Conservation (phyloP, 2,797 vertebrate species). For the Onychomys torridus region DNA sequence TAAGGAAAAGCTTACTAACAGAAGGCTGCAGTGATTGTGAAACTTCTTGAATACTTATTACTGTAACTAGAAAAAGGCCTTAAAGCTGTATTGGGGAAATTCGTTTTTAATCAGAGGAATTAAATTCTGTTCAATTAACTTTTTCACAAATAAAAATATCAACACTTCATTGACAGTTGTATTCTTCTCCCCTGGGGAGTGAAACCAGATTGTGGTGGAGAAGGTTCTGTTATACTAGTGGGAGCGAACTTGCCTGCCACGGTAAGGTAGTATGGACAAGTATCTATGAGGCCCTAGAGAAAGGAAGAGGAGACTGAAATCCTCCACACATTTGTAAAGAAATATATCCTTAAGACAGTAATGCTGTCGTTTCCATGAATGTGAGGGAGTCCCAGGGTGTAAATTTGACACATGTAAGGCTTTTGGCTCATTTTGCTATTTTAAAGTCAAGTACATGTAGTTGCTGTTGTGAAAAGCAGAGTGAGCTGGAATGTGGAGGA, state of each 20-base stretch:
- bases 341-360: constrained; percentile 13
- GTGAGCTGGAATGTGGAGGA: constrained; percentile 12
- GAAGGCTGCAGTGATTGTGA: constrained; percentile 52
- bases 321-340: constrained; percentile 44
- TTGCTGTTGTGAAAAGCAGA: constrained; percentile 49
- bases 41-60: constrained; percentile 61
- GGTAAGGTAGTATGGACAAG: background rate
- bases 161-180: constrained; percentile 21
- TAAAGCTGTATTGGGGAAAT: background rate
- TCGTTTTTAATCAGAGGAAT: constrained; percentile 17
- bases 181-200: background rate
- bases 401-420: background rate
- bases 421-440: constrained; percentile 41
- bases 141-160: constrained; percentile 50
- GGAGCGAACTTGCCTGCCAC: no score
- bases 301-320: background rate
- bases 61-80: constrained; percentile 45
- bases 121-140: constrained; percentile 49
- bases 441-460: constrained; percentile 48
- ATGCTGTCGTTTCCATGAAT: background rate
- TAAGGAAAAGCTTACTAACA: constrained; percentile 79
- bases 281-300: background rate
- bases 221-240: background rate
- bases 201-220: background rate
- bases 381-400: background rate